A percentile compares a stretch with the other conserved stretches of the same genome.
phyloP scores from a whole-genome alignment of 2,888 invertebrate species.

The Ecdyonurus torrentis region DNA sequence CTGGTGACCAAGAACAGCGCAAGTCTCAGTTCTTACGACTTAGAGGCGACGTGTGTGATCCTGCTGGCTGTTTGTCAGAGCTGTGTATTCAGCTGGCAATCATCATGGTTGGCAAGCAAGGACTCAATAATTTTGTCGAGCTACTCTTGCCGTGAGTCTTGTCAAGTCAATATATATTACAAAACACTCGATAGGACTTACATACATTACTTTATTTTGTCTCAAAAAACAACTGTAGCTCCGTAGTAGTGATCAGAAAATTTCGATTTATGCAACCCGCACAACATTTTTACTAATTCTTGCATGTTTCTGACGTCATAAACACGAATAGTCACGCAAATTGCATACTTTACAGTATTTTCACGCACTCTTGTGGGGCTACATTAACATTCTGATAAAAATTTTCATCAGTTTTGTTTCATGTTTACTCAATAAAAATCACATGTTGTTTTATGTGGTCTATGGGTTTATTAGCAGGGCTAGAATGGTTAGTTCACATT shows the following conservation, averaged over 20 bases:
- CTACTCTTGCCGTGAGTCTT: slow-evolving; percentile 66
- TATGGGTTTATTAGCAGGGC: neutral
- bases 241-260: too few species aligned
- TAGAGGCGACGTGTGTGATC: slow-evolving; percentile 77
- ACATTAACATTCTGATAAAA: too few species aligned
- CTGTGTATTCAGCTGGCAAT: slow-evolving; percentile 81
- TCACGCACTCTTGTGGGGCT: too few species aligned
- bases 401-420: too few species aligned
- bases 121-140: slow-evolving; percentile 84
- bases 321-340: too few species aligned
- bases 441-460: too few species aligned
- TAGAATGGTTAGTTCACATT: slow-evolving; percentile 1
- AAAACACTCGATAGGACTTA: slow-evolving; percentile 10
- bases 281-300: too few species aligned
- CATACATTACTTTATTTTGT: neutral
- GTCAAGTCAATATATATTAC: neutral
- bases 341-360: too few species aligned
- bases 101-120: slow-evolving; percentile 91
- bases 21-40: slow-evolving; percentile 58
- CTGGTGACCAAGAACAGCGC: slow-evolving; percentile 60
- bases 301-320: too few species aligned
- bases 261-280: too few species aligned
- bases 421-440: too few species aligned
- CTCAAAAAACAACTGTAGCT: too few species aligned
- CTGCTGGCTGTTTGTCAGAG: slow-evolving; percentile 84